Conservation (phyloP, 2,888 invertebrate species). For the Sminthurinus aureus region DNA sequence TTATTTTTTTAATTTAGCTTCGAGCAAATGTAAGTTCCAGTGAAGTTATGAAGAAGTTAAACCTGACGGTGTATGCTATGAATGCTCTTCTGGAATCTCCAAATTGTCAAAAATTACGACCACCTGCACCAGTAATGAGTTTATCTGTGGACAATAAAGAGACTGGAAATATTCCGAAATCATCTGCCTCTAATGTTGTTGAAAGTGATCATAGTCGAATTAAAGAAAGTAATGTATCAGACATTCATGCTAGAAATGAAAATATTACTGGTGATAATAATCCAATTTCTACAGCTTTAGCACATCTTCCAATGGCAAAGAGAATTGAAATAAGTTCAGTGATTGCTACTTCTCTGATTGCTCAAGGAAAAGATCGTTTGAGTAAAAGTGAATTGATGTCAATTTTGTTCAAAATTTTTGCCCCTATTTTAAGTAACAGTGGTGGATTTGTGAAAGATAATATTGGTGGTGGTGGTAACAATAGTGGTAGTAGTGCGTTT, state of each 20-base stretch:
- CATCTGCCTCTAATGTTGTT: neutral
- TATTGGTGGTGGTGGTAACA: neutral
- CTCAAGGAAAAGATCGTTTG: constrained; percentile 45
- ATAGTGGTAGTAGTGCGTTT: neutral
- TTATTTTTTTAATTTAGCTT: constrained; percentile 45
- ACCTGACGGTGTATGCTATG: constrained; percentile 48
- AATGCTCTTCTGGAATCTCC: constrained; percentile 53
- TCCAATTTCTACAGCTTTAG: constrained; percentile 31
- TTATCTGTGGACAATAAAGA: neutral
- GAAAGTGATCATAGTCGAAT: neutral
- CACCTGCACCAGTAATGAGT: constrained; percentile 7
- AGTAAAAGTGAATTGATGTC: constrained; percentile 43
- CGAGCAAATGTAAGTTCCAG: constrained; percentile 47
- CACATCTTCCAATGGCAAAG: constrained; percentile 28
- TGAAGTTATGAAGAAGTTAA: constrained; percentile 51
- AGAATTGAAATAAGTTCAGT: constrained; percentile 43
- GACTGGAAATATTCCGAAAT: neutral
- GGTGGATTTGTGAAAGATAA: neutral
- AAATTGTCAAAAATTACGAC: constrained; percentile 50
- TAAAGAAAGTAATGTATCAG: neutral
- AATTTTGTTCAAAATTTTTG: constrained; percentile 40
- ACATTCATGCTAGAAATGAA: neutral
- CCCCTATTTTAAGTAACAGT: constrained; percentile 30
- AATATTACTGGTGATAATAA: neutral
- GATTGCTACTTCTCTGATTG: constrained; percentile 42